Conservation (phyloP, 2,113 vertebrate species). For the Psittacula cyanocephala region DNA sequence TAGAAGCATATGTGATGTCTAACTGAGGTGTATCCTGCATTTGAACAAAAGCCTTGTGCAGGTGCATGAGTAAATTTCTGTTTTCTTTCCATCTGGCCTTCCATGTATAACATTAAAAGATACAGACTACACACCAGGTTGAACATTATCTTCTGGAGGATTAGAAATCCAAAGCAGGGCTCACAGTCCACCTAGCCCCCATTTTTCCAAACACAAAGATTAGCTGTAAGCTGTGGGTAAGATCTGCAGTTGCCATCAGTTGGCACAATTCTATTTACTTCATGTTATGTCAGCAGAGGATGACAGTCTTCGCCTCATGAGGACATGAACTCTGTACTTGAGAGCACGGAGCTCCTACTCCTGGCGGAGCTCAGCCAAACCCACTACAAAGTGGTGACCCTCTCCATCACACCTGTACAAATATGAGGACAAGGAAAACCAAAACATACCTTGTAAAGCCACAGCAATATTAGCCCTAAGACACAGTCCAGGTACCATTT, state of each 20-base stretch:
- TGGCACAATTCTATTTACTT: background rate
- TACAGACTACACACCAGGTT: background rate
- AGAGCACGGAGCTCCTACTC: background rate
- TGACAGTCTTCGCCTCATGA: background rate
- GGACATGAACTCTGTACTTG: background rate
- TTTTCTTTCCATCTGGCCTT: background rate
- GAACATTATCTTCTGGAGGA: background rate
- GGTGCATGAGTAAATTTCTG: background rate
- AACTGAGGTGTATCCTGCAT: background rate
- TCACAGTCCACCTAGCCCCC: background rate
- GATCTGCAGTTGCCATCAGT: background rate
- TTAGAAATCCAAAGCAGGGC: background rate
- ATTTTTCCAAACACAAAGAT: background rate
- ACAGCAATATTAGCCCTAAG: background rate
- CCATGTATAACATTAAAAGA: background rate
- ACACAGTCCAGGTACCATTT: background rate
- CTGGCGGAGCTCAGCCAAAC: background rate
- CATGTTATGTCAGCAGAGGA: background rate
- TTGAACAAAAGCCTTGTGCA: background rate
- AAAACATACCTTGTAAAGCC: background rate
- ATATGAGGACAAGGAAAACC: background rate
- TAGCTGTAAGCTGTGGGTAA: background rate
- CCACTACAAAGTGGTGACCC: background rate
- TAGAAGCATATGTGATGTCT: rapidly evolving
- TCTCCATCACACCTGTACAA: background rate